These are phyloP conservation scores for Euwallacea fornicatus DNA, from an alignment of 1,140 invertebrate species.

Conservation along the genomic window DNA sequence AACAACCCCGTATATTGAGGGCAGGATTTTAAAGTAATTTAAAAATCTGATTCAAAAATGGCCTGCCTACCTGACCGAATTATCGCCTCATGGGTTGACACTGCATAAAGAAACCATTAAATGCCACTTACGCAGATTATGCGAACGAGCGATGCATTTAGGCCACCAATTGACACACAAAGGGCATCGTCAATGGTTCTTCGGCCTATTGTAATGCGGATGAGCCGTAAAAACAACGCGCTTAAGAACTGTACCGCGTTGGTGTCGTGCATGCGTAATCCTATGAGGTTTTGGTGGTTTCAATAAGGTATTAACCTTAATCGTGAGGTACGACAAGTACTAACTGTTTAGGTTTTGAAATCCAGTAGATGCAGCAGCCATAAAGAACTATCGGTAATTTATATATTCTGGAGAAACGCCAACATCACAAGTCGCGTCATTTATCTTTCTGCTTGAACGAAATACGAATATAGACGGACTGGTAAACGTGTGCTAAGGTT, in stretches of 20 bases:
- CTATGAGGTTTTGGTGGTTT: neutral
- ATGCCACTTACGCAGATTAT: too few species aligned
- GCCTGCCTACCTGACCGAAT: too few species aligned
- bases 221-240: constrained; percentile 9
- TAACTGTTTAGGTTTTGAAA: neutral
- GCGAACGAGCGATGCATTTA: neutral
- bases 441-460: constrained; percentile 5
- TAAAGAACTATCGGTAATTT: constrained; percentile 3
- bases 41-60: too few species aligned
- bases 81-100: too few species aligned
- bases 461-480: constrained; percentile 1
- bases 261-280: neutral
- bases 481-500: neutral
- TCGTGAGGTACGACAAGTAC: neutral
- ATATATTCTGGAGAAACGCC: constrained; percentile 8
- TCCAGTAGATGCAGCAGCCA: neutral
- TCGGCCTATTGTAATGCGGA: constrained; percentile 8
- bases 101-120: too few species aligned
- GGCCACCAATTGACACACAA: constrained; percentile 21
- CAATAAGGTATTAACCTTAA: constrained; percentile 17
- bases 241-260: neutral
- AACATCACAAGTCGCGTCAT: constrained; percentile 7
- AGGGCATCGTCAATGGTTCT: neutral
- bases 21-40: too few species aligned
- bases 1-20: too few species aligned